phyloP scores from a whole-genome alignment of 2,113 vertebrate genomes.

The Cettia cetti region DNA sequence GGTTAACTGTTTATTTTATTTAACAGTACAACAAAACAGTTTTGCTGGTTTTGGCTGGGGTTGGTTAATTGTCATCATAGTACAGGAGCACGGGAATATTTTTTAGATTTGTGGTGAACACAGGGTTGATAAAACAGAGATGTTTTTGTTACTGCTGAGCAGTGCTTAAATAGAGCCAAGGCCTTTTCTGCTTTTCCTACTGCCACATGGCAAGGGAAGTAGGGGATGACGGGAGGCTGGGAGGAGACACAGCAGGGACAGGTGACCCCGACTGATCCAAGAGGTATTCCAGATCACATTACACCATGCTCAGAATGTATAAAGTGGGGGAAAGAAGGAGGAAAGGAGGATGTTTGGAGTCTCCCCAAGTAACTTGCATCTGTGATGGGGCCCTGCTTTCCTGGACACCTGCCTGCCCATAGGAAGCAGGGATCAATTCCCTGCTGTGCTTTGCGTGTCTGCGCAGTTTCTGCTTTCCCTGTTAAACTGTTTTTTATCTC shows the following conservation, averaged over 20 bases:
- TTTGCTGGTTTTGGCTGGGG: not conserved
- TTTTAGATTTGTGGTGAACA: not conserved
- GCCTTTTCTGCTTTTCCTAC: not conserved
- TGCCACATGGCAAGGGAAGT: fast-evolving
- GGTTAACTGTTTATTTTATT: not conserved
- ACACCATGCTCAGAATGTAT: not conserved
- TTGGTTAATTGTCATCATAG: not conserved
- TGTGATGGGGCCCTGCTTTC: not conserved
- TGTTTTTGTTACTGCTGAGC: not conserved
- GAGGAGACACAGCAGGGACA: not conserved
- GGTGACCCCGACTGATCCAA: no score
- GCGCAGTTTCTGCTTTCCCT: not conserved
- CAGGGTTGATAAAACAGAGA: not conserved
- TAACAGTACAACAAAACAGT: not conserved
- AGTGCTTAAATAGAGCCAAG: not conserved
- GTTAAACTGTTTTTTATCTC: not conserved
- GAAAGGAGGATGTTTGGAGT: not conserved
- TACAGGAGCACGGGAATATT: fast-evolving
- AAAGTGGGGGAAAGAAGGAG: not conserved
- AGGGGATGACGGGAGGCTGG: fast-evolving
- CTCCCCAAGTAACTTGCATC: not conserved
- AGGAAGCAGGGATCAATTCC: not conserved
- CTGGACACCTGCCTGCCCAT: not conserved
- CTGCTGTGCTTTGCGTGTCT: not conserved
- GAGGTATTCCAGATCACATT: not conserved